Conservation (phyloP, 2,113 vertebrate species). For the Cisticola juncidis region DNA sequence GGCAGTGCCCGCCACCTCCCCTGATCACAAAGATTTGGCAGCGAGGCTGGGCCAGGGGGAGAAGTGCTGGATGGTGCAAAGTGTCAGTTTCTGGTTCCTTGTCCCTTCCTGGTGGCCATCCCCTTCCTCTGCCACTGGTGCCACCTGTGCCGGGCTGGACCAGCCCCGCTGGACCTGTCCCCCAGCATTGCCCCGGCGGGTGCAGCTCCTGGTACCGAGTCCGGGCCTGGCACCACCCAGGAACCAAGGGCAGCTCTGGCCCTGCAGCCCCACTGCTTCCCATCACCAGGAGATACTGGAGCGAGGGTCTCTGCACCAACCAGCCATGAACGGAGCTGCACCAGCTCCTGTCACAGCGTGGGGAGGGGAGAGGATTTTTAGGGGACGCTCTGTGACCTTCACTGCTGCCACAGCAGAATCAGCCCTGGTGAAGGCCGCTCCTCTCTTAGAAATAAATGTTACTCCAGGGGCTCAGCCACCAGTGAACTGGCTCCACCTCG, state of each 20-base stretch:
- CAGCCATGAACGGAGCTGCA: fast-evolving
- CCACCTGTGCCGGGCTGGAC: neutral
- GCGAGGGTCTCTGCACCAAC: fast-evolving
- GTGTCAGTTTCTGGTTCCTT: neutral
- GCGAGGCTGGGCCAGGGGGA: neutral
- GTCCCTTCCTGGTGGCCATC: neutral
- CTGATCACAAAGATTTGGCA: neutral
- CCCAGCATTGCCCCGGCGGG: fast-evolving
- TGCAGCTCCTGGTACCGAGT: neutral
- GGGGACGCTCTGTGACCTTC: neutral
- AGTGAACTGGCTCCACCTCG: fast-evolving
- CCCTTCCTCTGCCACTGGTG: fast-evolving
- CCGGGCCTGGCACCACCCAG: neutral
- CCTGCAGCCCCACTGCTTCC: fast-evolving
- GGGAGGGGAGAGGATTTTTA: neutral
- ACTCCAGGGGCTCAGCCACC: no score
- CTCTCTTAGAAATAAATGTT: neutral
- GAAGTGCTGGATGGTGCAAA: neutral
- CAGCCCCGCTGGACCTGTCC: neutral
- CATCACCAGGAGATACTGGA: fast-evolving
- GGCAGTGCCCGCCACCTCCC: fast-evolving
- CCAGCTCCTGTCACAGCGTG: fast-evolving
- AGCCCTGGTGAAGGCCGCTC: neutral
- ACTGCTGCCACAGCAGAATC: neutral
- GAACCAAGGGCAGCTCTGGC: neutral